A percentile compares a stretch with the other conserved stretches of the same genome.
Conservation (phyloP, 2,113 vertebrate species). For the Uropsilus gracilis region DNA sequence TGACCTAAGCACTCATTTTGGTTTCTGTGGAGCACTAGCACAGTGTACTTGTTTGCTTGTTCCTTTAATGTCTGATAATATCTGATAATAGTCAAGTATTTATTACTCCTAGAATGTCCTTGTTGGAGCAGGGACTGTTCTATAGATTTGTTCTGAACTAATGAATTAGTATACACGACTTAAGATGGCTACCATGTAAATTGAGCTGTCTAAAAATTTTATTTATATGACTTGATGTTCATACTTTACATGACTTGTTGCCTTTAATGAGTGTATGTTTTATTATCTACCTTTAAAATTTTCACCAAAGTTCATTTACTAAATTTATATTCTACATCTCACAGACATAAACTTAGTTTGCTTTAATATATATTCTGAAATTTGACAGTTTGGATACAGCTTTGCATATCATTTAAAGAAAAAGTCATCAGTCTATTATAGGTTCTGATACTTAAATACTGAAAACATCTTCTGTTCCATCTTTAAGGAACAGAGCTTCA, state of each 20-base stretch:
- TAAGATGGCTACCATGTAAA: not conserved
- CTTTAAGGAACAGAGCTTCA: not conserved
- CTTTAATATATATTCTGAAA: conserved; percentile 6
- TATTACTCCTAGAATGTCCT: not conserved
- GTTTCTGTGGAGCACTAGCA: not conserved
- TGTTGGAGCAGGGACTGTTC: not conserved
- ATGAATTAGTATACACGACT: not conserved
- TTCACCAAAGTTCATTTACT: conserved; percentile 56
- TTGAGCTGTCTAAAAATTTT: not conserved
- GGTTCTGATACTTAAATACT: not conserved
- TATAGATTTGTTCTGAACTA: not conserved
- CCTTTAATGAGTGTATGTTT: not conserved
- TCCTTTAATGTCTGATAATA: not conserved
- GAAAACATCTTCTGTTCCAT: not conserved
- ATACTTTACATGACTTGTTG: not conserved
- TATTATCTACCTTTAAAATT: conserved; percentile 49
- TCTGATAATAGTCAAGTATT: not conserved
- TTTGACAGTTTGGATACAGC: conserved; percentile 59
- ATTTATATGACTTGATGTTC: conserved; percentile 49
- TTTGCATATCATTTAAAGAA: conserved; percentile 12
- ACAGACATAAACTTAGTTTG: conserved; percentile 43
- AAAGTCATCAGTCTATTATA: conserved; percentile 28
- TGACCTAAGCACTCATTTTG: accelerated
- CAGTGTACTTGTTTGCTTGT: not conserved
- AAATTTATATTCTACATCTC: conserved; percentile 52